phyloP scores from a whole-genome alignment of 2,113 vertebrate species.

The Arvicanthis niloticus region DNA sequence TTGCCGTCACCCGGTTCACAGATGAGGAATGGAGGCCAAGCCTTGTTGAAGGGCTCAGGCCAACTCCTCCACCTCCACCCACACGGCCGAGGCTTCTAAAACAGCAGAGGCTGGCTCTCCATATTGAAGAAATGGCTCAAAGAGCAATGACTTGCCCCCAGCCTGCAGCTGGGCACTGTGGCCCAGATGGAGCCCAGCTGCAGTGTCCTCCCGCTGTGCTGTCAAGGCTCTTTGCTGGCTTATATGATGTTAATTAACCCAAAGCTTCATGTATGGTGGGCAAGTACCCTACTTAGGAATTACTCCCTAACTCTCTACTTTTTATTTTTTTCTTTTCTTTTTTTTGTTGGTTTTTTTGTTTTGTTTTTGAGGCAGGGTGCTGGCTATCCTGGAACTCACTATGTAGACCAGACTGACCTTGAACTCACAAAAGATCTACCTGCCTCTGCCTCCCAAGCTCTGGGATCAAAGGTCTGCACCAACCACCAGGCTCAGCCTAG shows the following conservation, averaged over 20 bases:
- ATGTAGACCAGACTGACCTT: background rate
- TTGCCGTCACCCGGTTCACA: background rate
- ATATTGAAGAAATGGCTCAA: background rate
- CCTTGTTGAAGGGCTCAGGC: background rate
- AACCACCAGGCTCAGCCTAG: background rate
- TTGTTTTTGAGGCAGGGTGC: background rate
- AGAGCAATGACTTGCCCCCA: background rate
- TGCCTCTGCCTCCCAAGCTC: background rate
- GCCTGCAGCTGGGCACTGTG: no score
- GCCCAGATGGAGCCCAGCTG: background rate
- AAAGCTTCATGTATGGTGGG: background rate
- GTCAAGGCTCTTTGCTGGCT: background rate
- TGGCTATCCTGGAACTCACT: background rate
- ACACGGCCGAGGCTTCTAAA: background rate
- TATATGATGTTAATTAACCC: background rate
- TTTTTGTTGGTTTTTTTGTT: background rate
- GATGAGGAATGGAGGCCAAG: background rate
- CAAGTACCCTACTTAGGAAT: background rate
- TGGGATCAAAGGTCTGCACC: background rate
- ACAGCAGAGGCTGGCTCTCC: background rate
- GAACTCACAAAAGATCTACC: background rate
- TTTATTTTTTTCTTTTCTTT: background rate
- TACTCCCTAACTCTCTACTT: background rate
- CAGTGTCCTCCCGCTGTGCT: accelerated
- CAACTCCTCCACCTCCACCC: background rate